Base-by-base conservation (phyloP, 2,113 vertebrate genomes). In the Turdus rufiventris region DNA sequence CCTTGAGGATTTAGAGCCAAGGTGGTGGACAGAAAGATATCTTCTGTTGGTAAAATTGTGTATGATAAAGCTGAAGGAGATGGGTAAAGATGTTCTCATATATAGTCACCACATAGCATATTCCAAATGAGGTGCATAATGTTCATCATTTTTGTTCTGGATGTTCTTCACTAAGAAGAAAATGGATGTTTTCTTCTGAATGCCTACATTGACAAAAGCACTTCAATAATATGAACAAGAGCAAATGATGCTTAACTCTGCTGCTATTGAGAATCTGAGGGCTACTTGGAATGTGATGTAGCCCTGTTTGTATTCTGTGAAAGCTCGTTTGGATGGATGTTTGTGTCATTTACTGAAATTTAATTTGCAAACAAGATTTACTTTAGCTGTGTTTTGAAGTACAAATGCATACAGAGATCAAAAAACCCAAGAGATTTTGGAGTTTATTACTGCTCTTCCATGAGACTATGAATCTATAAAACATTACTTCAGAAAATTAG, bases 351-450 rank as follows among this genome's bases (percentile, higher is more conserved):
- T 82, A 90, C 90, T 16, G 8, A 90, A 91, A 94, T 86, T 58
- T 92, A 94, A 95, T 96, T 95, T 96, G 85, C 88, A 86, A 88
- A 90, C 85, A 71, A 78, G 92, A 93, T 88, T 85, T 91, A 86
- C 71, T 85, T 89, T 33, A 91, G 78, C 79, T 88, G 26, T 94
- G 68, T 94, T 96, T 93, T 94, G 88, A 95, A 93, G 89, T 96
- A 79, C 66, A 89, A 91, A 93, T 87, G 74, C 62, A 68, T 82
- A 50, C 40, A 43, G 60, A 96, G 78, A 94, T 96, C 78, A 93
- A 95, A 95, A 93, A 85, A 38, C 11, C 50, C 71, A 82, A 71
- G 85, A 85, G 60, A 89, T 94, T 79, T 51, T 73, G 38, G 71
- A 93, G 71, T 83, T 38, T 89, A 75, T 63, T 93, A 92, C 66